These are phyloP conservation scores for Pseudeuparius sepicola DNA, from an alignment of 2,888 invertebrate genomes.

Conservation along the genomic window DNA sequence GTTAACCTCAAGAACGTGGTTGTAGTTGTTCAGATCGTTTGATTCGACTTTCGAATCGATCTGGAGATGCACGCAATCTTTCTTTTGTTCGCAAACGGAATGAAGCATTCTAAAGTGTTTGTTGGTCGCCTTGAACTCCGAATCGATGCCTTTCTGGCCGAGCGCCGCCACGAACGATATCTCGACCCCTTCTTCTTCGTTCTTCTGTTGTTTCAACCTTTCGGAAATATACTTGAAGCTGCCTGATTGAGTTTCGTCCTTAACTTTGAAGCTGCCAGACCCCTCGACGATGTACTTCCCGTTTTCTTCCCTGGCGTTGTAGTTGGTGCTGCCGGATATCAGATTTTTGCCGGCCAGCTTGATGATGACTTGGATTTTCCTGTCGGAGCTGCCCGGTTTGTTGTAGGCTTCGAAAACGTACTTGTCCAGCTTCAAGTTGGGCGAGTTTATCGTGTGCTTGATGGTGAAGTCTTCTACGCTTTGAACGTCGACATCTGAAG, in stretches of 20 bases:
- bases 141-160: conserved; percentile 59
- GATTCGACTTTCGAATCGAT: conserved; percentile 48
- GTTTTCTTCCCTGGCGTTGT: conserved; percentile 59
- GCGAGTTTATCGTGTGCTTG: conserved; percentile 51
- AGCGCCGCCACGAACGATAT: conserved; percentile 58
- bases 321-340: conserved; percentile 57
- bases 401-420: conserved; percentile 53
- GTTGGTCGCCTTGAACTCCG: conserved; percentile 61
- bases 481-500: conserved; percentile 45
- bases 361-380: conserved; percentile 52
- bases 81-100: conserved; percentile 69
- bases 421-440: conserved; percentile 53
- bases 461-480: conserved; percentile 56
- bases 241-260: conserved; percentile 56
- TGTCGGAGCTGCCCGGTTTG: conserved; percentile 47
- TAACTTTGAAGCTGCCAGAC: conserved; percentile 60
- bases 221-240: conserved; percentile 66
- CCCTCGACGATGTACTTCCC: conserved; percentile 66
- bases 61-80: conserved; percentile 67
- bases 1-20: conserved; percentile 54
- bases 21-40: conserved; percentile 42
- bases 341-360: conserved; percentile 56
- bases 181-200: conserved; percentile 59
- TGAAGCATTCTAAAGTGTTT: conserved; percentile 60
- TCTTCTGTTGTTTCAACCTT: conserved; percentile 44